phyloP scores from a whole-genome alignment of 2,888 invertebrate species.

The Trissoscelio sp. region DNA sequence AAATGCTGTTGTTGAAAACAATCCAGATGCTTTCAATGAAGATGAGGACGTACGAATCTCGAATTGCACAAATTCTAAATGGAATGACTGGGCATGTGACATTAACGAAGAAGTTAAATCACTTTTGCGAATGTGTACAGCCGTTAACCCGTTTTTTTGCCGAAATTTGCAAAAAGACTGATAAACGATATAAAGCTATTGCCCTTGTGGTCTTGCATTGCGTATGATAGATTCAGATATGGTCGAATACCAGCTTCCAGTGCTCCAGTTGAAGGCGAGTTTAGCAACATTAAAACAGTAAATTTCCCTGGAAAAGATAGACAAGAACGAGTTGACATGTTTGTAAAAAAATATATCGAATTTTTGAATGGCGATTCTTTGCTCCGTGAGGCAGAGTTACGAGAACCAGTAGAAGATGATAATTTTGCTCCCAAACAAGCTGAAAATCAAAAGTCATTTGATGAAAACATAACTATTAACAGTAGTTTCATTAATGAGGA shows the following conservation, averaged over 20 bases:
- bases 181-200: slow-evolving; percentile 12
- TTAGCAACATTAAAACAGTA: slow-evolving; percentile 38
- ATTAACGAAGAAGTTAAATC: neutral
- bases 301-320: slow-evolving; percentile 4
- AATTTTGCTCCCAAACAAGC: too few species aligned
- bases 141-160: slow-evolving; percentile 11
- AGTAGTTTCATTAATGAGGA: too few species aligned
- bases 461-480: too few species aligned
- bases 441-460: neutral
- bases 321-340: slow-evolving; percentile 31
- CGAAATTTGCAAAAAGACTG: slow-evolving; percentile 2
- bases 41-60: too few species aligned
- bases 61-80: neutral
- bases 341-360: slow-evolving; percentile 10
- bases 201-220: slow-evolving; percentile 23
- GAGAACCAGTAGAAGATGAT: neutral
- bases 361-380: slow-evolving; percentile 1
- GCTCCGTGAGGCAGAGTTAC: neutral
- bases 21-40: too few species aligned
- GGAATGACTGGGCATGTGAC: neutral
- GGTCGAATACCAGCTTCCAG: slow-evolving; percentile 45
- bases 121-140: neutral
- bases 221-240: slow-evolving; percentile 17
- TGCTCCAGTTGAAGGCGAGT: slow-evolving; percentile 40
- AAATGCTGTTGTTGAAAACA: too few species aligned